Percentiles rank a stretch among this genome's conserved stretches.
Evolutionary conservation across 2,113 vertebrate species (phyloP).

Genomic region (Oreochromis aureus): DNA sequence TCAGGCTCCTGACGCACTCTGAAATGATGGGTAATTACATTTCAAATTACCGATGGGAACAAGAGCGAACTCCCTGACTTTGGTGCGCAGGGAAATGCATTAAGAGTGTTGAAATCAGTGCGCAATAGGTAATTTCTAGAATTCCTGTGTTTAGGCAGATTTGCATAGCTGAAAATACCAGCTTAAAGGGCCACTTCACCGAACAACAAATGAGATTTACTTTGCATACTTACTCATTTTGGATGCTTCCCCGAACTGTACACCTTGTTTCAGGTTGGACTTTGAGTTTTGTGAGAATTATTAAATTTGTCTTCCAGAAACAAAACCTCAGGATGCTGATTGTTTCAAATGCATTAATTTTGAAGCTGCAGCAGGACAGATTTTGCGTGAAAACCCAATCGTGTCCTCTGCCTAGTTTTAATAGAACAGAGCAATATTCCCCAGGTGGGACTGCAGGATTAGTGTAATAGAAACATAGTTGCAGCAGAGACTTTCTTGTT

Average conservation of each 20-base stretch:
- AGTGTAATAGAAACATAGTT: not conserved
- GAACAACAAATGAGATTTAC: constrained; percentile 3
- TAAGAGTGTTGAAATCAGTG: constrained; percentile 33
- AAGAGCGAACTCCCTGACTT: constrained; percentile 51
- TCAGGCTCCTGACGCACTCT: constrained; percentile 60
- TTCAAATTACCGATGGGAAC: constrained; percentile 64
- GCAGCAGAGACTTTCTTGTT: not conserved
- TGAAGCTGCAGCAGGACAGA: not conserved
- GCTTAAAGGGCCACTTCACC: constrained; percentile 17
- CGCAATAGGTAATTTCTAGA: constrained; percentile 35
- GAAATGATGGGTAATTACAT: constrained; percentile 68
- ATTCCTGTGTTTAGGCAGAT: constrained; percentile 38
- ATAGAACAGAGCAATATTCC: not conserved
- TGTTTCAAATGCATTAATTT: not conserved
- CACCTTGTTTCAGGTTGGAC: not conserved
- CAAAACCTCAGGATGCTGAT: not conserved
- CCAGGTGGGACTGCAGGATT: not conserved
- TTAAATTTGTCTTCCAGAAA: not conserved
- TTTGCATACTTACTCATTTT: not conserved
- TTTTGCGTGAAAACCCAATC: not conserved
- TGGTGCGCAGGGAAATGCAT: constrained; percentile 34
- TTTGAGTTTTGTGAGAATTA: not conserved
- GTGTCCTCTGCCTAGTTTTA: not conserved
- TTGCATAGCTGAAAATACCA: constrained; percentile 47
- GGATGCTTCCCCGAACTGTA: not conserved